Conservation (phyloP, 92 coral and sea anemone species). For the Epizoanthus scotinus region DNA sequence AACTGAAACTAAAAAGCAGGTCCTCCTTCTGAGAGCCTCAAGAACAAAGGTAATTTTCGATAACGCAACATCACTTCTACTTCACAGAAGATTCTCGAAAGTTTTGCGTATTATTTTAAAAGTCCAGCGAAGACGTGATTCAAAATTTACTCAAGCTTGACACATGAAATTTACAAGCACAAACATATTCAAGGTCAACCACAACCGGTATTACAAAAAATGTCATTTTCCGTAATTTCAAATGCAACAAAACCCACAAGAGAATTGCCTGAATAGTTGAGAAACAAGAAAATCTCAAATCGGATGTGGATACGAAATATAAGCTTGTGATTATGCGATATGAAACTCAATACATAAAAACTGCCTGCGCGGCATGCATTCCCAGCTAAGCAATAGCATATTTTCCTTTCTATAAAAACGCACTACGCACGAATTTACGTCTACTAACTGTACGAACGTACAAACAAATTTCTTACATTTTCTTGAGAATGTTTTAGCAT, state of each 20-base stretch:
- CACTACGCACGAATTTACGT: not conserved
- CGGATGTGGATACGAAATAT: slow-evolving; percentile 31
- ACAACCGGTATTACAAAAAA: not conserved
- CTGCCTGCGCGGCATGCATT: not conserved
- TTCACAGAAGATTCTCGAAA: slow-evolving; percentile 13
- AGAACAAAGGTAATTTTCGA: not conserved
- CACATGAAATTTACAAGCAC: slow-evolving; percentile 3
- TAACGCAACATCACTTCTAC: not conserved
- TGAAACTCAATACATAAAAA: slow-evolving; percentile 3
- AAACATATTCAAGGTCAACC: slow-evolving; percentile 24
- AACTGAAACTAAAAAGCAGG: not conserved
- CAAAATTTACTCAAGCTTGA: slow-evolving; percentile 33
- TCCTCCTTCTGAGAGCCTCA: not conserved
- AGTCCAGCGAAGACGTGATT: not conserved
- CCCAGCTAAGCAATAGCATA: slow-evolving; percentile 5
- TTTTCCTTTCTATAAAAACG: slow-evolving; percentile 3
- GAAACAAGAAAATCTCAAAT: slow-evolving; percentile 19
- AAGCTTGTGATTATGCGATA: slow-evolving; percentile 23
- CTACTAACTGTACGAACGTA: not conserved
- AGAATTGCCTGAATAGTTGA: slow-evolving; percentile 21
- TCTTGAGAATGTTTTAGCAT: not conserved
- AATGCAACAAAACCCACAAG: slow-evolving; percentile 11
- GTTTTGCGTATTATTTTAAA: not conserved
- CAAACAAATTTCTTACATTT: not conserved
- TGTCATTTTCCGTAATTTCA: slow-evolving; percentile 5